Evolutionary conservation across 2,888 invertebrate species (phyloP).

Genomic region (Podotricha telesiphe): DNA sequence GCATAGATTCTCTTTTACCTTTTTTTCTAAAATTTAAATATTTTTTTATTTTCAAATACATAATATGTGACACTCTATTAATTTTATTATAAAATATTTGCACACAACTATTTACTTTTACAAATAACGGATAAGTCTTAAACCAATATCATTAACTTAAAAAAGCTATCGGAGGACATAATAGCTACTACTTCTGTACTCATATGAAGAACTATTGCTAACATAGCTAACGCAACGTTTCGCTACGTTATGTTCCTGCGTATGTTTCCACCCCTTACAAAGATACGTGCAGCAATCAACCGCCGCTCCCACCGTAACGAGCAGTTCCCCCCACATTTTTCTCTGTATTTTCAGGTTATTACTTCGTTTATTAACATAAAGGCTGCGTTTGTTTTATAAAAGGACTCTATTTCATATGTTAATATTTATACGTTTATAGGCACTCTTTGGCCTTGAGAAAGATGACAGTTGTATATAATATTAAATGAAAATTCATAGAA

Average conservation of each 20-base stretch:
- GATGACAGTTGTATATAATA: constrained; percentile 9
- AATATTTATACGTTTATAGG: constrained; percentile 29
- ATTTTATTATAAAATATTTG: too few species aligned
- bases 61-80: too few species aligned
- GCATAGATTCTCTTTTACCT: too few species aligned
- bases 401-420: constrained; percentile 30
- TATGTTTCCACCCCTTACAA: constrained; percentile 48
- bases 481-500: background rate
- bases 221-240: background rate
- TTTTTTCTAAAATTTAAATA: too few species aligned
- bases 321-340: constrained; percentile 55
- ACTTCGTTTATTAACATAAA: constrained; percentile 56
- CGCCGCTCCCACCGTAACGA: constrained; percentile 54
- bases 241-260: background rate
- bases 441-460: constrained; percentile 14
- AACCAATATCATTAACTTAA: too few species aligned
- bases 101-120: too few species aligned
- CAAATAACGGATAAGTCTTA: too few species aligned
- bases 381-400: constrained; percentile 45
- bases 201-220: background rate
- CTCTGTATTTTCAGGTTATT: constrained; percentile 61
- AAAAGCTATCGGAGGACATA: too few species aligned
- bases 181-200: too few species aligned
- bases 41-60: too few species aligned
- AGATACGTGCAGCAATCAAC: constrained; percentile 62